Base-by-base conservation (phyloP, 2,113 vertebrate genomes). In the Clarias gariepinus region DNA sequence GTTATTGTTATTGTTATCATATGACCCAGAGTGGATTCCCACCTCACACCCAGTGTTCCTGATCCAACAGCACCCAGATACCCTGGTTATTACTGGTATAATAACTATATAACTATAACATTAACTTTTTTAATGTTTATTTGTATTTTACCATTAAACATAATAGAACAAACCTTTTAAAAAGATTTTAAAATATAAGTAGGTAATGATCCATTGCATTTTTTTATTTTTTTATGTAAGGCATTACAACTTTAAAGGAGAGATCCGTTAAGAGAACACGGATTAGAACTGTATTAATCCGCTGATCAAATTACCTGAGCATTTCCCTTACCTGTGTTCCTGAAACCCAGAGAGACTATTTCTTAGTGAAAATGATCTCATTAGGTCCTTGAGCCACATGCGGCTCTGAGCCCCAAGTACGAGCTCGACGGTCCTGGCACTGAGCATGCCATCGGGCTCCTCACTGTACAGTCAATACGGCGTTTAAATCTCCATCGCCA, bases 401-500 rank as follows among this genome's bases (percentile, higher is more conserved):
- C 82, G 53, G 74, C 79, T 53, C 57, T 47, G 84, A 78, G 83
- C 87, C 71, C 86, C 82, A 84, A 88, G 80, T 82, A 82, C 69
- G 79, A 87, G 83, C 77, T 85, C 61, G 36, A 21, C 76, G 85
- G 85, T 83, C 61, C 88, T 78, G 76, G 47, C 64, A 57, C 61
- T 41, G 60, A 89, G 84, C 78, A n/a, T 85, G 23, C 81, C 88
- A 74, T 30, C 7, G 47, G 85, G 25, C 83, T 88, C 63, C 79
- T 90, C 85, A 74, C 77, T 64, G 19, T 86, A 82, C 68, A 64
- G 68, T 23, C 60, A 64, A 86, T 76, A 41, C 69, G 19, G 33
- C 41, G 73, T 86, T 87, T 61, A 89, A 91, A 87, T 89, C 66
- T 85, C 77, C 53, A 84, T 86, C 87, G 89, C 87, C 90, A 91